Percentiles rank a stretch among this genome's conserved stretches.
phyloP scores from a whole-genome alignment of 2,113 vertebrate species.

The Pipra filicauda region DNA sequence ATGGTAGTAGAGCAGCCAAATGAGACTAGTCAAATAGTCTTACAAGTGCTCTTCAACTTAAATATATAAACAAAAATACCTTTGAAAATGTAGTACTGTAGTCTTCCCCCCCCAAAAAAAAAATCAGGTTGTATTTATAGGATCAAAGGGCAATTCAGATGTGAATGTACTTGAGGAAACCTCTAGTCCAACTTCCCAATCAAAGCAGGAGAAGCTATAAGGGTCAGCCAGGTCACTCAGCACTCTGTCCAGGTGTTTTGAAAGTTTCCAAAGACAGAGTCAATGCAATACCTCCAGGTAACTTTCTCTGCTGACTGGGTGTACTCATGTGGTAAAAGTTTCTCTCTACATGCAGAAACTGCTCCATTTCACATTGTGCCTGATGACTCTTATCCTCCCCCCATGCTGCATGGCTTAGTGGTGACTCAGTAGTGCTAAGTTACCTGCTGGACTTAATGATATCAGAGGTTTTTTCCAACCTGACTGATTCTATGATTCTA shows the following conservation, averaged over 20 bases:
- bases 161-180: not conserved
- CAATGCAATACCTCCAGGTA: not conserved
- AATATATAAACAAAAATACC: not conserved
- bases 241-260: not conserved
- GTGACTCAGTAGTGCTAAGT: not conserved
- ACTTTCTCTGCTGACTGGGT: accelerated
- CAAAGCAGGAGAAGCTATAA: not conserved
- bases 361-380: not conserved
- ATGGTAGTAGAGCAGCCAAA: not conserved
- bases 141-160: not conserved
- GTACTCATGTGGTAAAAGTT: not conserved
- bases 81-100: not conserved
- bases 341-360: not conserved
- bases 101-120: no score
- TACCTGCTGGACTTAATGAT: not conserved
- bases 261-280: not conserved
- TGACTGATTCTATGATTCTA: not conserved
- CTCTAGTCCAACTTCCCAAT: not conserved
- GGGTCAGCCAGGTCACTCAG: not conserved
- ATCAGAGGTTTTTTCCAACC: not conserved
- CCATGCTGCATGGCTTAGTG: accelerated
- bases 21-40: not conserved
- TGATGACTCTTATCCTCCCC: accelerated
- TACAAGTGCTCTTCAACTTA: not conserved
- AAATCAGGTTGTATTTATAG: not conserved